Evolutionary conservation across 1,140 invertebrate genomes (phyloP), one percentile per base, ranked within the genome.

Genomic region (Zophobas morio): DNA sequence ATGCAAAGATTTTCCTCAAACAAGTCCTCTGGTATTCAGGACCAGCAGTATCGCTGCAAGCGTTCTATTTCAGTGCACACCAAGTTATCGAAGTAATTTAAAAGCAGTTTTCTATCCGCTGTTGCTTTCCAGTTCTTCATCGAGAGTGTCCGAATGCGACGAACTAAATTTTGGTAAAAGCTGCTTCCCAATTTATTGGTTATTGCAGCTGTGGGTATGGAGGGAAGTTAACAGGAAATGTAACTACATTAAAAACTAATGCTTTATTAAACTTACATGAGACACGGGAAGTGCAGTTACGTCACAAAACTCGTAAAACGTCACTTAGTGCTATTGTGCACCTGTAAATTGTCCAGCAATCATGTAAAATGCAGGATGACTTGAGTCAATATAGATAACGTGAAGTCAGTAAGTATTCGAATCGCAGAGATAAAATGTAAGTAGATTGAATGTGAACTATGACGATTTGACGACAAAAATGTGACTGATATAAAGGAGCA

Each of bases 21-120:
- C 60, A 49, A 42, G 57, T 76, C 60, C 53, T 76, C 75, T 75
- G 66, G 77, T 78, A 78, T 78, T 78, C 77, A 75, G 49, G 54
- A 78, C 37, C 72, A 78, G 73, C 60, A 66, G 47, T 57, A 78
- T 78, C 60, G 77, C 77, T 75, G 74, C 73, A 63, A 74, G 77
- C 73, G 72, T 78, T 78, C 77, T 78, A 78, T 78, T 78, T 78
- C 77, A 78, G 51, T 70, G 76, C 47, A 49, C 77, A 74, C 56
- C 77, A 74, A 75, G 47, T 78, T 74, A 78, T 78, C 77, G 77
- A 75, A 78, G 77, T 78, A 78, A 78, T 78, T 78, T 78, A 70
- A 78, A 78, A 75, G 73, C 73, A 78, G 77, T 78, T 78, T 37
- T 53, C 66, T 57, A 49, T 75, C 54, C 71, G 37, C 5, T 51